A percentile compares a stretch with the other conserved stretches of the same genome.
These are phyloP conservation scores for Stenoptilia bipunctidactyla DNA, from an alignment of 2,888 invertebrate species.

Conservation along the genomic window DNA sequence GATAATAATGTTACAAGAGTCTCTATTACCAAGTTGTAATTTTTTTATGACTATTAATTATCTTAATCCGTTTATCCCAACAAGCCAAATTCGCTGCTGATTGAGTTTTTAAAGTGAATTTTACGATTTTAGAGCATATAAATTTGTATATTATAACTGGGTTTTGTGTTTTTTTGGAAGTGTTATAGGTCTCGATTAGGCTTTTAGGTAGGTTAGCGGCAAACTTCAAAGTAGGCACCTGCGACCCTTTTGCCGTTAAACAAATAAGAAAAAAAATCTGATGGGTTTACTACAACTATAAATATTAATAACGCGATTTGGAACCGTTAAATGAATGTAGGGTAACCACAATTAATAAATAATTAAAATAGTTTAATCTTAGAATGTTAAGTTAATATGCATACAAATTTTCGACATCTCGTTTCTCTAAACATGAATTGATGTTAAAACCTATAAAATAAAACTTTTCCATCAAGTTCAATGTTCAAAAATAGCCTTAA, in stretches of 20 bases:
- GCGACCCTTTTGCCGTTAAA: slow-evolving; percentile 49
- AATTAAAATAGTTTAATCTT: too few species aligned
- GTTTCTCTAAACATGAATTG: too few species aligned
- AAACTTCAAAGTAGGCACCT: slow-evolving; percentile 52
- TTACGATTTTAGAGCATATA: slow-evolving; percentile 24
- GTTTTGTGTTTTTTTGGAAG: slow-evolving; percentile 26
- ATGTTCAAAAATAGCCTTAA: too few species aligned
- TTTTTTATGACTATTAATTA: too few species aligned
- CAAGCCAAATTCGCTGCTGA: slow-evolving; percentile 5
- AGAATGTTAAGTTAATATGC: too few species aligned
- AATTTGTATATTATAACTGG: slow-evolving; percentile 21
- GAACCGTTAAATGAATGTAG: slow-evolving; percentile 38
- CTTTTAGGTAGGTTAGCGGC: slow-evolving; percentile 26
- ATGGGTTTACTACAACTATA: slow-evolving; percentile 46
- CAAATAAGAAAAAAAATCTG: slow-evolving; percentile 52
- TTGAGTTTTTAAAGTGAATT: slow-evolving; percentile 18
- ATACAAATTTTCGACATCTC: too few species aligned
- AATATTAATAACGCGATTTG: slow-evolving; percentile 61
- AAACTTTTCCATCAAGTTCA: too few species aligned
- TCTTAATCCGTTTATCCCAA: background rate
- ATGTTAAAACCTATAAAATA: too few species aligned
- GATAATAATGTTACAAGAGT: too few species aligned
- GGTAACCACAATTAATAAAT: slow-evolving; percentile 41
- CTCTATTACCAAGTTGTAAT: too few species aligned
- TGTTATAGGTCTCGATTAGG: slow-evolving; percentile 31